phyloP scores from a whole-genome alignment of 2,888 invertebrate genomes.

The Ellobium chinense region DNA sequence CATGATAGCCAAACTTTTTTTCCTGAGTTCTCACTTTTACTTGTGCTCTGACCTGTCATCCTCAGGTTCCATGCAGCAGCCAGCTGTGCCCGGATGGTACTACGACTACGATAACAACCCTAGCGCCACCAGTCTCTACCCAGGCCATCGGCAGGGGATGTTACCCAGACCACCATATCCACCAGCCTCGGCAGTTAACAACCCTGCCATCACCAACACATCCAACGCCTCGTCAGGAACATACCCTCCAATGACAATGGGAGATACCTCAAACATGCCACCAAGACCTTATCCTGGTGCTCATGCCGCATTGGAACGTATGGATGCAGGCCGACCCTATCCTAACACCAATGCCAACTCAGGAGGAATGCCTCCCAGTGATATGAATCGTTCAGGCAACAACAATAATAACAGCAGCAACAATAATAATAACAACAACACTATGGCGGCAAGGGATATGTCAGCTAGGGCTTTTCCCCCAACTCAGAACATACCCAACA shows the following conservation, averaged over 20 bases:
- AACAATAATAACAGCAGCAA: neutral
- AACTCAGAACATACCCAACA: neutral
- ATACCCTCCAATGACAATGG: slow-evolving; percentile 1
- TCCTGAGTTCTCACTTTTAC: no score
- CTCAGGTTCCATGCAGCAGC: slow-evolving; percentile 17
- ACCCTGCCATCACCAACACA: neutral
- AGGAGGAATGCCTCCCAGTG: neutral
- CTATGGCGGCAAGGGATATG: neutral
- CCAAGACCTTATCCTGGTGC: neutral
- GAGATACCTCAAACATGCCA: neutral
- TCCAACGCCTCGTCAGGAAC: neutral
- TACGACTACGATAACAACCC: slow-evolving; percentile 21
- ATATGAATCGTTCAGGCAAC: neutral
- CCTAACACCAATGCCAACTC: neutral
- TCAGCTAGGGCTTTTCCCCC: neutral
- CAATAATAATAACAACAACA: neutral
- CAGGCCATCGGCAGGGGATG: slow-evolving; percentile 1
- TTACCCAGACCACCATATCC: neutral
- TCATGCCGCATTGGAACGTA: neutral
- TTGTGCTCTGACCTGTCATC: no score
- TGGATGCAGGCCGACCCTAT: neutral
- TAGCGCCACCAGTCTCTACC: neutral
- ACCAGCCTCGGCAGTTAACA: neutral
- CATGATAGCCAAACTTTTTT: no score
- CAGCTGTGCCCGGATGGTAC: neutral